A percentile compares a stretch with the other conserved stretches of the same genome.
phyloP scores from a whole-genome alignment of 2,113 vertebrate genomes.

The Pachyramphus minor region DNA sequence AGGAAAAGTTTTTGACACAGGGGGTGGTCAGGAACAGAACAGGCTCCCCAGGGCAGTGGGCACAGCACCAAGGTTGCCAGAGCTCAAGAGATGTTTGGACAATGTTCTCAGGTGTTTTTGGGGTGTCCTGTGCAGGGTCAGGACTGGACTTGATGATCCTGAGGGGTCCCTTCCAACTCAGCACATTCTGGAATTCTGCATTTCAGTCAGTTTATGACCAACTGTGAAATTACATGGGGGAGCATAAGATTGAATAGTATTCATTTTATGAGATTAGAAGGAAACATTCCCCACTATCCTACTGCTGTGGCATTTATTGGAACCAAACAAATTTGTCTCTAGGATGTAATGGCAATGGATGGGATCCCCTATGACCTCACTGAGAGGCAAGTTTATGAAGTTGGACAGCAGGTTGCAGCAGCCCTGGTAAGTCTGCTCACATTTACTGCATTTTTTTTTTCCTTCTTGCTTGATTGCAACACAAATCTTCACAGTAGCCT shows the following conservation, averaged over 20 bases:
- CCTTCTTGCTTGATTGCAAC: neutral
- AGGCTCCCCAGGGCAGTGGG: too few species aligned
- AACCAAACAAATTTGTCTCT: neutral
- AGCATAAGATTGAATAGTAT: neutral
- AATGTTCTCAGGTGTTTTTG: neutral
- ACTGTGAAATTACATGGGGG: neutral
- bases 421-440: slow-evolving; percentile 71
- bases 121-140: neutral
- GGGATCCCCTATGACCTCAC: slow-evolving; percentile 72
- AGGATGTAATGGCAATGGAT: slow-evolving; percentile 73
- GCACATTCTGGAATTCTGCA: neutral
- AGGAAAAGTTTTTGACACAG: neutral
- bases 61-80: neutral
- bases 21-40: rapidly evolving
- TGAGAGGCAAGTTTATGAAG: slow-evolving; percentile 74
- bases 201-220: neutral
- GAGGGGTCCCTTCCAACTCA: neutral
- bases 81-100: neutral
- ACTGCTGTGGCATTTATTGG: neutral
- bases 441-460: neutral
- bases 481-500: neutral
- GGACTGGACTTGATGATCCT: neutral
- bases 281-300: neutral
- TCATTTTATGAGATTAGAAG: neutral
- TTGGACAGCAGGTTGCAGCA: slow-evolving; percentile 72